Percentiles rank a stretch among this genome's conserved stretches.
phyloP scores from a whole-genome alignment of 1,140 invertebrate species.

The Drosophila serrata region DNA sequence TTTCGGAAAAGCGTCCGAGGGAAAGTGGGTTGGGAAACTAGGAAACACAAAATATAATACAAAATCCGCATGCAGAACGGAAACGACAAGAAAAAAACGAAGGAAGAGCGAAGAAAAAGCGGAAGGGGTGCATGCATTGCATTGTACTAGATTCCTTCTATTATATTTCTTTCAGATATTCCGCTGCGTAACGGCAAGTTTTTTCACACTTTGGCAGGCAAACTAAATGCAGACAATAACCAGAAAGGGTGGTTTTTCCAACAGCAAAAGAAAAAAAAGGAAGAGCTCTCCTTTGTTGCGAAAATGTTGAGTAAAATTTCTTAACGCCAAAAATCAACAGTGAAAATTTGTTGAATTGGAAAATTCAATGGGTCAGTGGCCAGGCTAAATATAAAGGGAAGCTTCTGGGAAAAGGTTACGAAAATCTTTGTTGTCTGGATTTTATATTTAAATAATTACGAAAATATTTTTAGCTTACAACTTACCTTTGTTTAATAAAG shows the following conservation, averaged over 20 bases:
- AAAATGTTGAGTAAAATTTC: constrained; percentile 59
- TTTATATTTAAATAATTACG: not conserved
- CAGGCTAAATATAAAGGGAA: constrained; percentile 2
- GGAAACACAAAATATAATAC: constrained; percentile 63
- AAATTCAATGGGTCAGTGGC: constrained; percentile 39
- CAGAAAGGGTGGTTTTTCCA: constrained; percentile 27
- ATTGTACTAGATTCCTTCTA: constrained; percentile 63
- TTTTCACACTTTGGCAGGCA: constrained; percentile 69
- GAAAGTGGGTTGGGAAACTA: constrained; percentile 16
- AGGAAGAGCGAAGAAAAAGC: constrained; percentile 16
- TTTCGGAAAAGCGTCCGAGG: constrained; percentile 45
- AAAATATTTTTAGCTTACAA: not conserved
- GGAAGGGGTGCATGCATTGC: constrained; percentile 54
- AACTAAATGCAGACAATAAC: constrained; percentile 65
- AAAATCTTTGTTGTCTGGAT: not conserved
- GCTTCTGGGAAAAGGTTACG: not conserved
- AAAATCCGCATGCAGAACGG: constrained; percentile 73
- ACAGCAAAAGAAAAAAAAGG: not conserved
- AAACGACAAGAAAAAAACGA: constrained; percentile 39
- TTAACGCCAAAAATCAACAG: constrained; percentile 69
- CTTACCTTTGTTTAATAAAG: no score
- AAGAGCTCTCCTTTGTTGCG: constrained; percentile 47
- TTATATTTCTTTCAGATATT: constrained; percentile 58
- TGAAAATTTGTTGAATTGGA: constrained; percentile 52
- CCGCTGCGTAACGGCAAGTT: constrained; percentile 65